A percentile compares a stretch with the other conserved stretches of the same genome.
phyloP scores from a whole-genome alignment of 2,797 vertebrate species.

The Triplophysa yarkandensis region DNA sequence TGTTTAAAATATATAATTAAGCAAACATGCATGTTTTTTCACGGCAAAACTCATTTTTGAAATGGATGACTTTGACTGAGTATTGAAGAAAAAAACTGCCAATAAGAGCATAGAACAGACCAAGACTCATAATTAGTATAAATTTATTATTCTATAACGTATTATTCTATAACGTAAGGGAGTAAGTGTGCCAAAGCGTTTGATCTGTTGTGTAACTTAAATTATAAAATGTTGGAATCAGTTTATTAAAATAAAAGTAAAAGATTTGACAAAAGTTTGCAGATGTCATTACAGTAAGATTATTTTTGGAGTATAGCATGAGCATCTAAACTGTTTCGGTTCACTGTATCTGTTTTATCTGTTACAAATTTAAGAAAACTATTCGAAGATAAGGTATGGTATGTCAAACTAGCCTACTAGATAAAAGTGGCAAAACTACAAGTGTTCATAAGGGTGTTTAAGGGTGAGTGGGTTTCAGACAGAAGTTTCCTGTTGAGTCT shows the following conservation, averaged over 20 bases:
- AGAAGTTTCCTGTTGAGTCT: conserved; percentile 17
- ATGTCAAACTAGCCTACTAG: background rate
- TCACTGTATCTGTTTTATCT: background rate
- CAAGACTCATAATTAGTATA: too few relatives aligned
- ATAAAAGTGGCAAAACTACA: background rate
- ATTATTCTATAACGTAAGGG: too few relatives aligned
- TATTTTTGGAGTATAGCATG: background rate
- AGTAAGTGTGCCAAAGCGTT: too few relatives aligned
- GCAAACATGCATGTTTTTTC: too few relatives aligned
- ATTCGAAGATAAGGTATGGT: background rate
- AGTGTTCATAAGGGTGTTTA: background rate
- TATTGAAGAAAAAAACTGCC: too few relatives aligned
- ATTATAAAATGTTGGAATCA: too few relatives aligned
- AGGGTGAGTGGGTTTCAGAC: conserved; percentile 17
- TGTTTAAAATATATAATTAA: too few relatives aligned
- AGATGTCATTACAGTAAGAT: background rate
- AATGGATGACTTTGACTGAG: too few relatives aligned
- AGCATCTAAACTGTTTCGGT: background rate
- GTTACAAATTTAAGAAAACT: background rate
- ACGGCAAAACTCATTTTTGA: too few relatives aligned
- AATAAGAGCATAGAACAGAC: too few relatives aligned
- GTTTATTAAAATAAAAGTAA: background rate
- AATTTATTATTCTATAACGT: too few relatives aligned
- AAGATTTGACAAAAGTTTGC: background rate
- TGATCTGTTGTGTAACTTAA: too few relatives aligned